phyloP scores from a whole-genome alignment of 2,113 vertebrate species.

The Platysteira castanea region DNA sequence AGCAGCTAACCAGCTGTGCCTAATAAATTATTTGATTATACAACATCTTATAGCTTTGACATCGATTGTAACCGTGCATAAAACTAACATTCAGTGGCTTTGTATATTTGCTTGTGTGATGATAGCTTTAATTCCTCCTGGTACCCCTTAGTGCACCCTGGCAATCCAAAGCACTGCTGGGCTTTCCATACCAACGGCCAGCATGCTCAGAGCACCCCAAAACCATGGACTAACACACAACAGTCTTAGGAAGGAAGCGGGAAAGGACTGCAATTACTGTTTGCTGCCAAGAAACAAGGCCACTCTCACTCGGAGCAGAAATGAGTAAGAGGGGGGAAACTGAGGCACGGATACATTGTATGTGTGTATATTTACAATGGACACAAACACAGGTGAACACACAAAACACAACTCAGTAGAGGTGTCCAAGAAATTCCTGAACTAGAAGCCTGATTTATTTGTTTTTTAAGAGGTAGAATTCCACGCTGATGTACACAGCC shows the following conservation, averaged over 20 bases:
- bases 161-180: neutral
- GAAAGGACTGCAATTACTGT: neutral
- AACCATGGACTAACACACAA: neutral
- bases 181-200: neutral
- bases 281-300: neutral
- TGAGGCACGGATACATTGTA: fast-evolving
- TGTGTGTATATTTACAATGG: neutral
- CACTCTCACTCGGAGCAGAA: neutral
- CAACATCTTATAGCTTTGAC: slow-evolving; percentile 33
- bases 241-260: neutral
- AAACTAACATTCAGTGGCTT: slow-evolving; percentile 18
- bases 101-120: neutral
- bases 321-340: neutral
- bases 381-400: neutral
- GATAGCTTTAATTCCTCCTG: neutral
- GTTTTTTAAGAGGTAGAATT: neutral
- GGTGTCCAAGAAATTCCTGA: neutral
- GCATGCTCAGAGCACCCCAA: neutral
- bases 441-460: neutral
- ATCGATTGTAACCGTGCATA: slow-evolving; percentile 33
- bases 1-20: slow-evolving; percentile 71
- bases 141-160: neutral
- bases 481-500: neutral
- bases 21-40: slow-evolving; percentile 77
- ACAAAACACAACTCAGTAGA: neutral